These are phyloP conservation scores for Turritopsis dohrnii DNA, from an alignment of 30 jellyfish, hydroid and myxozoan genomes.

Conservation along the genomic window DNA sequence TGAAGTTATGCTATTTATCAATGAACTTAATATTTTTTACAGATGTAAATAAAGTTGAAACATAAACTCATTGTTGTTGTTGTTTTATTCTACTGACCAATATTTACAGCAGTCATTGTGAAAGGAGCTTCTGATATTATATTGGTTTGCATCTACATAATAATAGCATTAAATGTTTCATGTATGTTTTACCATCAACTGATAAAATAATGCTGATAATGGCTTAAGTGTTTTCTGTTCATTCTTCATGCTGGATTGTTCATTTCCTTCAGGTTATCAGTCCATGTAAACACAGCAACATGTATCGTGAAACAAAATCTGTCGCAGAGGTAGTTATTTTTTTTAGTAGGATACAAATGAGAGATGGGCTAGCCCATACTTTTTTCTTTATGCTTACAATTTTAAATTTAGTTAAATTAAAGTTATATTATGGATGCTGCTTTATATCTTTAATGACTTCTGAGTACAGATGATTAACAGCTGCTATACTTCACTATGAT, in stretches of 20 bases:
- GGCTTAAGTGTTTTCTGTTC: background rate
- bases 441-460: too few species aligned
- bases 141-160: background rate
- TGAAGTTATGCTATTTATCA: background rate
- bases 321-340: background rate
- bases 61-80: background rate
- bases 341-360: too few species aligned
- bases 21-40: background rate
- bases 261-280: slow-evolving; percentile 3
- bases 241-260: background rate
- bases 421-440: too few species aligned
- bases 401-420: too few species aligned
- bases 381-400: too few species aligned
- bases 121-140: background rate
- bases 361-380: too few species aligned
- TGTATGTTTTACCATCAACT: background rate
- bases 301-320: slow-evolving; percentile 12
- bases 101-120: background rate
- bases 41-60: background rate
- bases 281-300: background rate
- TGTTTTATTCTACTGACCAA: background rate
- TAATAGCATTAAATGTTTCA: background rate
- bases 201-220: background rate
- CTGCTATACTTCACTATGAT: background rate
- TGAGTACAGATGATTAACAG: background rate